These are phyloP conservation scores for Pithys albifrons DNA, from an alignment of 2,113 vertebrate species.

Conservation along the genomic window DNA sequence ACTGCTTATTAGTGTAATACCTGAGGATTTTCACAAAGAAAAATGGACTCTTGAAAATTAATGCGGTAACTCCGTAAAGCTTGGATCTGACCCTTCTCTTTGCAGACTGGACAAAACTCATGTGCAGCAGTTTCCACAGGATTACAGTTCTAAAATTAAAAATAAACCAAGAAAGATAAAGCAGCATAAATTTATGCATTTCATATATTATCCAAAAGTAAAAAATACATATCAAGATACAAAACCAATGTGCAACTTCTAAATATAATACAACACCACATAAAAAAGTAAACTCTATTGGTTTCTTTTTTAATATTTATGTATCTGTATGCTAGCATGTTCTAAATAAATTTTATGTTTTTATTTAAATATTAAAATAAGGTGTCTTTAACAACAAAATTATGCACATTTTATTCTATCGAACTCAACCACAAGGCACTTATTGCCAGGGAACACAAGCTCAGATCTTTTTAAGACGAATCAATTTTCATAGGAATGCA, in stretches of 20 bases:
- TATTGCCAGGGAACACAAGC: slow-evolving; percentile 11
- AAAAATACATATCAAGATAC: slow-evolving; percentile 21
- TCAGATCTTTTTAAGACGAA: slow-evolving; percentile 36
- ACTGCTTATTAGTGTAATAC: slow-evolving; percentile 64
- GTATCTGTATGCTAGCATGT: not conserved
- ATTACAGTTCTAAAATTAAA: slow-evolving; percentile 72
- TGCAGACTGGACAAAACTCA: slow-evolving; percentile 85
- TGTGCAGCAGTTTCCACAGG: slow-evolving; percentile 19
- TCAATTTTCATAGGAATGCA: not conserved
- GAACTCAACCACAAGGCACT: not conserved
- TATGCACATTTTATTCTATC: slow-evolving; percentile 38
- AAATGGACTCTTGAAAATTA: slow-evolving; percentile 88
- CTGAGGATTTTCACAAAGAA: slow-evolving; percentile 89
- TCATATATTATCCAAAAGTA: not conserved
- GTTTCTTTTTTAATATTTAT: not conserved
- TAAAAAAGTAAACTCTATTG: not conserved
- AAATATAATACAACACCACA: not conserved
- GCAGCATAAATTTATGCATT: not conserved
- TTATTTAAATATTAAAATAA: slow-evolving; percentile 16
- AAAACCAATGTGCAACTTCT: slow-evolving; percentile 18
- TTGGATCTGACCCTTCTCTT: slow-evolving; percentile 79
- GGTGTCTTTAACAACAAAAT: not conserved
- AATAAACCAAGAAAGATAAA: slow-evolving; percentile 27
- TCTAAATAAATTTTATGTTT: not conserved
- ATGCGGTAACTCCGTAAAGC: slow-evolving; percentile 82